Conservation (phyloP, 2,888 invertebrate genomes). For the Palloptera scutellata region DNA sequence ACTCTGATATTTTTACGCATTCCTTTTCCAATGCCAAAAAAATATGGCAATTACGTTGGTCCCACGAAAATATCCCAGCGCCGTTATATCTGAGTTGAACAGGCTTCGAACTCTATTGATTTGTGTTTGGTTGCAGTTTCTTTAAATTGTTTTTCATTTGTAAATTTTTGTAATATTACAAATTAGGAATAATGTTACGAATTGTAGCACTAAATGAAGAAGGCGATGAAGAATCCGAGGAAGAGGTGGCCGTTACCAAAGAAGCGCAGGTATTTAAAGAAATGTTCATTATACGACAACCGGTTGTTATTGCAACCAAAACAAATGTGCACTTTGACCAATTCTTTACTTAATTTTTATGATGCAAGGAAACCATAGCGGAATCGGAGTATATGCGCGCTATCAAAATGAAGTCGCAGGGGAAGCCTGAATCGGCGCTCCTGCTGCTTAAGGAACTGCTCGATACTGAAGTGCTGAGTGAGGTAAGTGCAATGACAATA, state of each 20-base stretch:
- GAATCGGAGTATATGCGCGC: slow-evolving; percentile 48
- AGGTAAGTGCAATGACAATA: slow-evolving; percentile 32
- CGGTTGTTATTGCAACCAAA: too few species aligned
- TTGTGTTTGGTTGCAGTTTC: too few species aligned
- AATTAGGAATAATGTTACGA: slow-evolving; percentile 40
- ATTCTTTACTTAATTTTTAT: not conserved
- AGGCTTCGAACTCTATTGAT: too few species aligned
- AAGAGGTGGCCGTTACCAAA: slow-evolving; percentile 40
- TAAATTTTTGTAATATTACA: too few species aligned
- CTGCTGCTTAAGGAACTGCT: slow-evolving; percentile 41
- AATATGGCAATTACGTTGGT: too few species aligned
- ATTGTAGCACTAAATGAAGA: slow-evolving; percentile 47
- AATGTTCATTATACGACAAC: too few species aligned
- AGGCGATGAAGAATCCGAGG: slow-evolving; percentile 38
- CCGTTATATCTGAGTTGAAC: too few species aligned
- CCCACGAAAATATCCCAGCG: too few species aligned
- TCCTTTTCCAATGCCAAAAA: too few species aligned
- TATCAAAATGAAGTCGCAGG: slow-evolving; percentile 42
- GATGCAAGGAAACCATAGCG: slow-evolving; percentile 45
- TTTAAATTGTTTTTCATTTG: too few species aligned
- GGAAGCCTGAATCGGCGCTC: slow-evolving; percentile 41
- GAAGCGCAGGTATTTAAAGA: slow-evolving; percentile 44
- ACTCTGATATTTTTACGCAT: too few species aligned
- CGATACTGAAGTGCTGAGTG: slow-evolving; percentile 46
- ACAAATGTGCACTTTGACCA: not conserved